These are phyloP conservation scores for Tenualosa ilisha DNA, from an alignment of 2,797 vertebrate species.

Conservation along the genomic window DNA sequence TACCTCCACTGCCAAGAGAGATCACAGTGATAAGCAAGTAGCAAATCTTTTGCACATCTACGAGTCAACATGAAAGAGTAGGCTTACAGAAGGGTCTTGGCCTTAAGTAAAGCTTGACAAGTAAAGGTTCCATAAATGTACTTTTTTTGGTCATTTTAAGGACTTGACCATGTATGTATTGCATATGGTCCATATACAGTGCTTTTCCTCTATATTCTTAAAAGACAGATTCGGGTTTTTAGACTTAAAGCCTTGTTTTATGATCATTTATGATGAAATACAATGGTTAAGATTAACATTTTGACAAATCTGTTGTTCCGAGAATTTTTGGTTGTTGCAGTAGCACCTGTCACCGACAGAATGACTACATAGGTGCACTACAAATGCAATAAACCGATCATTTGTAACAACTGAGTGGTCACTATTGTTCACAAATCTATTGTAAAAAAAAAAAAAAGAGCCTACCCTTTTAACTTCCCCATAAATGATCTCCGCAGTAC, in stretches of 20 bases:
- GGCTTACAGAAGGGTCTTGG: neutral
- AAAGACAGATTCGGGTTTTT: too few relatives aligned
- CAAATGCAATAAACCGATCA: too few relatives aligned
- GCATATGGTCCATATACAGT: neutral
- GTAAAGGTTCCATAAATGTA: neutral
- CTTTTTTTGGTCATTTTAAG: neutral
- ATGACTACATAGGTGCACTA: too few relatives aligned
- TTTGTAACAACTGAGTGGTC: too few relatives aligned
- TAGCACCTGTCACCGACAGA: too few relatives aligned
- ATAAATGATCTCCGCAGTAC: neutral
- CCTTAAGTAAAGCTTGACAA: neutral
- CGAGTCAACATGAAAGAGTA: neutral
- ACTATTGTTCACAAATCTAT: too few relatives aligned
- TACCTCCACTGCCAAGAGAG: slow-evolving; percentile 60
- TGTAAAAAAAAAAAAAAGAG: too few relatives aligned
- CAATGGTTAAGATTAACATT: too few relatives aligned
- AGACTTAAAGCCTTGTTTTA: too few relatives aligned
- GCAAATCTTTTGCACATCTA: neutral
- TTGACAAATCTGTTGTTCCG: too few relatives aligned
- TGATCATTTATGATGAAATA: too few relatives aligned
- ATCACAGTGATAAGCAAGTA: neutral
- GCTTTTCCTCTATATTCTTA: neutral
- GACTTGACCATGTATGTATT: neutral
- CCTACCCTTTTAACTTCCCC: neutral
- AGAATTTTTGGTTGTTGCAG: too few relatives aligned